Percentiles rank a stretch among this genome's conserved stretches.
These are phyloP conservation scores for Sebastes diaconus DNA, from an alignment of 2,797 vertebrate genomes.

Conservation along the genomic window DNA sequence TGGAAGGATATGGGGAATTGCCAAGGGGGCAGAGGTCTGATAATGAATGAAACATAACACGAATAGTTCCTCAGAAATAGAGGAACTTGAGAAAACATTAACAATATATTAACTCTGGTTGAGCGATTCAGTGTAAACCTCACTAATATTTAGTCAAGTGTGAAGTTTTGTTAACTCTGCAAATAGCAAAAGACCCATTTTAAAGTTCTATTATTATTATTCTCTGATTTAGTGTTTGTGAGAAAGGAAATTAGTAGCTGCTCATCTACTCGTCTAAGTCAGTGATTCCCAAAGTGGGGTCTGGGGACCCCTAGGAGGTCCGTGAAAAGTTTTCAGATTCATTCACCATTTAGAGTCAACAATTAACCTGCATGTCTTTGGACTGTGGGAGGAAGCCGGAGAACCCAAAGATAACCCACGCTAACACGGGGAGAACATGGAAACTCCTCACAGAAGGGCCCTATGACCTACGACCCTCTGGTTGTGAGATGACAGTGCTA, in stretches of 20 bases:
- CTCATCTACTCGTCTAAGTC: neutral
- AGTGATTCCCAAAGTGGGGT: too few relatives aligned
- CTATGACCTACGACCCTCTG: too few relatives aligned
- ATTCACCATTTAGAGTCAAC: too few relatives aligned
- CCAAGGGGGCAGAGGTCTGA: neutral
- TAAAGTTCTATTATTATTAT: neutral
- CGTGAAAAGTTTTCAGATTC: too few relatives aligned
- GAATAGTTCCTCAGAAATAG: constrained; percentile 1
- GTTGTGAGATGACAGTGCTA: too few relatives aligned
- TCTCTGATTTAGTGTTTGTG: neutral
- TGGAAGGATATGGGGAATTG: neutral
- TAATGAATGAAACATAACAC: neutral
- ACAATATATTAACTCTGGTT: constrained; percentile 31
- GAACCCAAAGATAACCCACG: too few relatives aligned
- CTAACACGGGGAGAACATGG: too few relatives aligned
- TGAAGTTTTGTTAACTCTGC: neutral
- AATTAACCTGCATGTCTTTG: too few relatives aligned
- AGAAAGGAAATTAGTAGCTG: neutral
- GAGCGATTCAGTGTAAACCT: neutral
- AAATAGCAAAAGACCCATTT: neutral
- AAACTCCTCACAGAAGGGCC: too few relatives aligned
- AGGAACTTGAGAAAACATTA: constrained; percentile 37
- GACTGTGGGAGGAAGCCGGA: too few relatives aligned
- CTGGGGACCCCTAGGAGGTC: too few relatives aligned
- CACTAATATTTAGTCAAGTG: neutral